These are phyloP conservation scores for Argyresthia goedartella DNA, from an alignment of 2,888 invertebrate species.

Conservation along the genomic window DNA sequence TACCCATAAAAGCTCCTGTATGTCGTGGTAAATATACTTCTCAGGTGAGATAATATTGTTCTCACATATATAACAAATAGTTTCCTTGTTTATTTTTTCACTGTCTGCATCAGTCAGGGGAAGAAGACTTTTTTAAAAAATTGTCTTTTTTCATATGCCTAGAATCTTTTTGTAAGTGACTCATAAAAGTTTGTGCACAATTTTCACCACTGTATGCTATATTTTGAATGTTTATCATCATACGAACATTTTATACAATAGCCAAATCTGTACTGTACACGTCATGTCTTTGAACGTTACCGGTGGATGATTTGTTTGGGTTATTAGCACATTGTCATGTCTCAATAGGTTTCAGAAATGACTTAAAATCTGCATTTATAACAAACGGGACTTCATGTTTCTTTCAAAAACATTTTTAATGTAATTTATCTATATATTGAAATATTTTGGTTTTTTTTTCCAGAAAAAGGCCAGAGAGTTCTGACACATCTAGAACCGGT, in stretches of 20 bases:
- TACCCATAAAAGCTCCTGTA: constrained; percentile 18
- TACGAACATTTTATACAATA: constrained; percentile 22
- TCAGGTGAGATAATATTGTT: constrained; percentile 10
- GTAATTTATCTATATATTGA: constrained; percentile 11
- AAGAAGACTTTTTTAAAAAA: constrained; percentile 9
- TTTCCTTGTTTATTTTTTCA: constrained; percentile 4
- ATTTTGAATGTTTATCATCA: constrained; percentile 18
- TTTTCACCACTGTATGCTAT: constrained; percentile 17
- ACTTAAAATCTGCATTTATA: constrained; percentile 18
- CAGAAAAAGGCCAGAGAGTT: too few species aligned
- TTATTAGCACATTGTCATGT: constrained; percentile 14
- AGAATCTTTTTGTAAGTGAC: constrained; percentile 14
- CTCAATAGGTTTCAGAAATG: constrained; percentile 16
- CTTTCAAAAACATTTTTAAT: constrained; percentile 12
- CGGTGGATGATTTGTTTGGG: constrained; percentile 15
- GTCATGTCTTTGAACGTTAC: constrained; percentile 17
- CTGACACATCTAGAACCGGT: too few species aligned
- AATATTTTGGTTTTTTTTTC: too few species aligned
- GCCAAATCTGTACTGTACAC: constrained; percentile 22
- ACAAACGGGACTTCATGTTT: constrained; percentile 15
- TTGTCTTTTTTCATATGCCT: constrained; percentile 9
- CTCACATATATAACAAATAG: constrained; percentile 14
- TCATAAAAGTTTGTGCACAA: constrained; percentile 18
- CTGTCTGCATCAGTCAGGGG: constrained; percentile 8
- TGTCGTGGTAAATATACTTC: constrained; percentile 12